These are phyloP conservation scores for Notothenia coriiceps DNA, from an alignment of 2,113 vertebrate species.

Conservation along the genomic window DNA sequence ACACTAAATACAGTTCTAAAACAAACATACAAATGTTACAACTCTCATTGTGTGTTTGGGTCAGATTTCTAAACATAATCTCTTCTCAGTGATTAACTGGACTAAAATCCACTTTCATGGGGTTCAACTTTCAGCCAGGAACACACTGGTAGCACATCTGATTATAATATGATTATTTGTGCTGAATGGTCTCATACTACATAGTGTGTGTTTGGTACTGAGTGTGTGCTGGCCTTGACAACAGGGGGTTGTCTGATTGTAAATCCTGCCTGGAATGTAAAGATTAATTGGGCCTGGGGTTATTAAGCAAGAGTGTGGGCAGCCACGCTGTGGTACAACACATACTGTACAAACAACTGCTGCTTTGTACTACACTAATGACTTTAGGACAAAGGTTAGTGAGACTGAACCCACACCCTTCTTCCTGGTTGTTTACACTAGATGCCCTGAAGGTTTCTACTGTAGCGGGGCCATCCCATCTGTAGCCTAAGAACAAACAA, in stretches of 20 bases:
- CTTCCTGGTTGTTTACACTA: constrained; percentile 44
- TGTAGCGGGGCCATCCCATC: constrained; percentile 23
- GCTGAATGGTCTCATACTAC: not conserved
- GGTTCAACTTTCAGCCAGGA: not conserved
- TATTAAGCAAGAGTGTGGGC: constrained; percentile 60
- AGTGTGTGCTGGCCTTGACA: constrained; percentile 39
- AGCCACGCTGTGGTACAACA: constrained; percentile 38
- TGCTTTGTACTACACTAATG: constrained; percentile 54
- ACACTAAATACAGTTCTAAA: not conserved
- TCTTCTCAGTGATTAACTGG: constrained; percentile 14
- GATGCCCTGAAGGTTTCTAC: constrained; percentile 27
- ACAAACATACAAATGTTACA: not conserved
- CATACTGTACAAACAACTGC: constrained; percentile 47
- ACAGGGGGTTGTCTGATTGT: constrained; percentile 53
- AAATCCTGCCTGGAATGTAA: constrained; percentile 73
- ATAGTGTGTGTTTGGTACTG: not conserved
- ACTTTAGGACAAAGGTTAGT: constrained; percentile 73
- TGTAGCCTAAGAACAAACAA: constrained; percentile 45
- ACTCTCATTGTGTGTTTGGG: not conserved
- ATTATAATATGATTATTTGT: not conserved
- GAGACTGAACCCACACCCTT: constrained; percentile 61
- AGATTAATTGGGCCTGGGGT: constrained; percentile 65
- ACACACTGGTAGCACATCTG: not conserved
- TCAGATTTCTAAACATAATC: constrained; percentile 1
- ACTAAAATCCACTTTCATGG: not conserved